Base-by-base conservation (phyloP, 2,797 vertebrate genomes). In the Sylvilagus floridanus region DNA sequence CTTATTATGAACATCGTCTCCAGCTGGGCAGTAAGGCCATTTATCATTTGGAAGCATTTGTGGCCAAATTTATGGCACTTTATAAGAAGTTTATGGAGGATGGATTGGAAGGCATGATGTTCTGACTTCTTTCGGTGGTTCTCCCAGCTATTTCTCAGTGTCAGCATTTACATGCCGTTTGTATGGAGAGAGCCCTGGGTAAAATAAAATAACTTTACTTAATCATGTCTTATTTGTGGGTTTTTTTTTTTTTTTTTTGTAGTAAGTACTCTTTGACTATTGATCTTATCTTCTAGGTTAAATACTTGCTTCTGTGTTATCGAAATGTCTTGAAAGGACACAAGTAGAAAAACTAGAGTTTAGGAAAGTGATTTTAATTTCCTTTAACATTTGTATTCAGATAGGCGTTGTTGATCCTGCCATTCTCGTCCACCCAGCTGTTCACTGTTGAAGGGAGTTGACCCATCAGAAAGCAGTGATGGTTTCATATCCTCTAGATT, bases 41-140 rank as follows among this genome's bases (percentile, higher is more conserved):
- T 97, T 99, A 99, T 98, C 99, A 99, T 97, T 98, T 99, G 71
- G 99, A 99, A 98, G 99, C 99, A 1, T 99, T 99, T 97, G 98
- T 99, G 14, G 99, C 99, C 95, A 99, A 99, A 97, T 99, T 99
- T 96, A 99, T 99, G 99, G 99, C 99, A 86, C 98, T 99, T 91
- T 99, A 99, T 98, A 99, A 99, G 98, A 99, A 99, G 97, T 99
- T 99, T 95, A 99, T 99, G 99, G 99, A 99, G 94, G 99, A 99
- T 22, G 99, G 99, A 12, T 98, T 99, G 81, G 99, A 99, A 96
- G 99, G 98, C 90, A 99, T 99, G 98, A 98, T 99, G 98, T 99
- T 99, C 94, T 99, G 98, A 99, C 32, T 26, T 47, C 42, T 42
- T 12, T 62, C 14, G 71, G 63, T 66, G 5, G 57, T 54, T 93